phyloP scores from a whole-genome alignment of 37 sponge, comb jelly and placozoan genomes.

The Theonella swinhoei region DNA sequence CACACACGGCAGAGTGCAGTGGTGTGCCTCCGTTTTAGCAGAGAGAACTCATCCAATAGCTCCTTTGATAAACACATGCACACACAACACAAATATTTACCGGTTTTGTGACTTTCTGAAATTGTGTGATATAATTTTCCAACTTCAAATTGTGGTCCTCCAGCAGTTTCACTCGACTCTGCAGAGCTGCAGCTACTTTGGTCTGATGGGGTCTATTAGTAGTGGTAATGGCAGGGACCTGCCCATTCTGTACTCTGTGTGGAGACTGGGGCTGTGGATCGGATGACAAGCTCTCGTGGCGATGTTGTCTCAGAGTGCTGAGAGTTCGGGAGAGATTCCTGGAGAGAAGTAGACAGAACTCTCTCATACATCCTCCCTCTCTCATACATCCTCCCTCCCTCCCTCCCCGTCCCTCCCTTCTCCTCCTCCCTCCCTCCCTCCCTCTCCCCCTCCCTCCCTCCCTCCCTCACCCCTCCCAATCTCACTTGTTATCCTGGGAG shows the following conservation, averaged over 20 bases:
- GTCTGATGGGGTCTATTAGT: background rate
- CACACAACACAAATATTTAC: no score
- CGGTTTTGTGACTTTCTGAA: background rate
- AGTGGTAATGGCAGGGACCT: background rate
- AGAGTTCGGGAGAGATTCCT: background rate
- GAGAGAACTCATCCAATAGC: no score
- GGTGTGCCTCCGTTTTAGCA: no score
- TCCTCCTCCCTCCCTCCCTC: no score
- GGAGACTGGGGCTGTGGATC: background rate
- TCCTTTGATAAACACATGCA: no score
- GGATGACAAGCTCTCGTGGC: background rate
- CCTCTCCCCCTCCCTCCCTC: no score
- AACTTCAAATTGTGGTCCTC: conserved; percentile 20
- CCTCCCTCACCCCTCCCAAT: background rate
- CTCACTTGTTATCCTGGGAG: background rate
- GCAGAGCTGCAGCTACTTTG: conserved; percentile 19
- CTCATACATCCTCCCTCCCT: no score
- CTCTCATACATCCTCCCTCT: no score
- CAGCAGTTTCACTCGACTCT: conserved; percentile 17
- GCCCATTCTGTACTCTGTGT: background rate
- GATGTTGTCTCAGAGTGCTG: background rate
- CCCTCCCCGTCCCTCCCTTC: no score
- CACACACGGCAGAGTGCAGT: no score
- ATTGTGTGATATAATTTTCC: conserved; percentile 24
- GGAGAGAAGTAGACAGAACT: background rate